phyloP scores from a whole-genome alignment of 2,888 invertebrate genomes.

The Brenthis hecate region DNA sequence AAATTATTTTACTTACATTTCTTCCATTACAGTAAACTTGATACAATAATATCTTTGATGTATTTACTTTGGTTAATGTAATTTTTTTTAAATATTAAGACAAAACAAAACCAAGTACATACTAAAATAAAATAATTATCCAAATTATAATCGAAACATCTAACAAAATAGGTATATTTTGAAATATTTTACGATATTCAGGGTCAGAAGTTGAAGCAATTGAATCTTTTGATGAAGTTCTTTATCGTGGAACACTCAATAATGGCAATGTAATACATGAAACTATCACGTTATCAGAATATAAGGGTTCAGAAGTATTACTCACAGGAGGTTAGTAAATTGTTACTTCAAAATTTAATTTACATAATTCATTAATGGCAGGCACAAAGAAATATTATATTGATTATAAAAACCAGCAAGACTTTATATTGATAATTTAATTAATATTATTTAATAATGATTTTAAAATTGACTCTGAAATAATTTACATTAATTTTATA shows the following conservation, averaged over 20 bases:
- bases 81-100: too few species aligned
- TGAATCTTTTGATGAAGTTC: constrained; percentile 55
- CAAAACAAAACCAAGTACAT: too few species aligned
- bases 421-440: too few species aligned
- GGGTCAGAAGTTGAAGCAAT: constrained; percentile 30
- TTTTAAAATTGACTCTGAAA: not conserved
- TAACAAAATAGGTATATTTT: too few species aligned
- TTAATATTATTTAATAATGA: not conserved
- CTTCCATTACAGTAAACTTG: constrained; percentile 23
- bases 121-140: too few species aligned
- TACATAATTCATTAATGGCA: too few species aligned
- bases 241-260: constrained; percentile 58
- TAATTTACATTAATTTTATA: constrained; percentile 39
- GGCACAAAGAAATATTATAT: too few species aligned
- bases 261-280: constrained; percentile 55
- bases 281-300: constrained; percentile 52
- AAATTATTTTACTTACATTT: not conserved
- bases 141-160: too few species aligned
- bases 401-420: too few species aligned
- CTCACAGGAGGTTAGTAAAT: constrained; percentile 56
- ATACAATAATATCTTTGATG: not conserved
- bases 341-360: too few species aligned
- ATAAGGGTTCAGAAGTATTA: constrained; percentile 49
- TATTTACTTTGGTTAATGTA: too few species aligned
- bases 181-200: not conserved